A percentile compares a stretch with the other conserved stretches of the same genome.
Conservation (phyloP, 2,888 invertebrate species). For the Asteroscopus sphinx region DNA sequence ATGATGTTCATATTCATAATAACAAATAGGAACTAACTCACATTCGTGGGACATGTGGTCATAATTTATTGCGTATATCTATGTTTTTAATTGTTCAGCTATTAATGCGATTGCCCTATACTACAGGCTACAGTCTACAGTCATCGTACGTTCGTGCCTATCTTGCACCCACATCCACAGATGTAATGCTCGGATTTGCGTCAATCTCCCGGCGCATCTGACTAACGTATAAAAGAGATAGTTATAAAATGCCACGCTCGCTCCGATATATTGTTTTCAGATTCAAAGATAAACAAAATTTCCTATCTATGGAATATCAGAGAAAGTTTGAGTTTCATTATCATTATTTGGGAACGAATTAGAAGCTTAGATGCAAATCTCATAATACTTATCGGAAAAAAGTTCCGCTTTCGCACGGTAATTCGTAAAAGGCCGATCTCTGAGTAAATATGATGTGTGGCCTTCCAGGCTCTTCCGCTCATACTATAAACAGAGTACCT, state of each 20-base stretch:
- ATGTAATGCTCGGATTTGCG: slow-evolving; percentile 72
- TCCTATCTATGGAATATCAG: slow-evolving; percentile 26
- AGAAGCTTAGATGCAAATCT: slow-evolving; percentile 17
- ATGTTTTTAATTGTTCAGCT: slow-evolving; percentile 62
- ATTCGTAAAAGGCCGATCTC: slow-evolving; percentile 68
- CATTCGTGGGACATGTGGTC: slow-evolving; percentile 64
- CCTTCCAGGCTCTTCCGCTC: slow-evolving; percentile 84
- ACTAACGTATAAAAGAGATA: slow-evolving; percentile 70
- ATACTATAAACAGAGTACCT: slow-evolving; percentile 83
- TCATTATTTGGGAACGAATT: too few relatives aligned
- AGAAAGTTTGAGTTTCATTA: slow-evolving; percentile 25
- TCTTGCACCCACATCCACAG: slow-evolving; percentile 67
- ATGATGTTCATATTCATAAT: slow-evolving; percentile 49
- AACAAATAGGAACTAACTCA: slow-evolving; percentile 59
- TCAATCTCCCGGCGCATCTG: slow-evolving; percentile 74
- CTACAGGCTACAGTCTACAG: slow-evolving; percentile 30
- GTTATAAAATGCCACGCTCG: slow-evolving; percentile 39
- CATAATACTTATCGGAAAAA: slow-evolving; percentile 41
- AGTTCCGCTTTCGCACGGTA: slow-evolving; percentile 59
- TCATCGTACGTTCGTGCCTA: slow-evolving; percentile 61
- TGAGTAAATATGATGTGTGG: slow-evolving; percentile 71
- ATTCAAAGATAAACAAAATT: slow-evolving; percentile 35
- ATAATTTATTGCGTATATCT: slow-evolving; percentile 63
- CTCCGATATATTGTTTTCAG: slow-evolving; percentile 21
- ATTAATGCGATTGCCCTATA: slow-evolving; percentile 61